Percentiles rank a stretch among this genome's conserved stretches.
Conservation (phyloP, 2,113 vertebrate genomes). For the Aleadryas rufinucha region DNA sequence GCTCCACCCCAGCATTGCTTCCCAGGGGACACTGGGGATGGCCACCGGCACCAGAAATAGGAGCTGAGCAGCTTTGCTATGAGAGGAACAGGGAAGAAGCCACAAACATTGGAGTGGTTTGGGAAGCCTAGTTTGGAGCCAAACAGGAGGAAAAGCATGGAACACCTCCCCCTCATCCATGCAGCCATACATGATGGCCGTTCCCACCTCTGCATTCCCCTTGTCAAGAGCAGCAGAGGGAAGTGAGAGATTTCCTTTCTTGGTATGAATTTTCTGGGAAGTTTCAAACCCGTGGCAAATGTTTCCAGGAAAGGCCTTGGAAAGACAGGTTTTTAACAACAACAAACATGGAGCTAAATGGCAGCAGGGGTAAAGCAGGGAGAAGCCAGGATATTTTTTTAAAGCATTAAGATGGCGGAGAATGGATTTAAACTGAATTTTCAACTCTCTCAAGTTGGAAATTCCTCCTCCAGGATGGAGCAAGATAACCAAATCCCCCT, state of each 20-base stretch:
- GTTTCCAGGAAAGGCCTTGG: constrained; percentile 31
- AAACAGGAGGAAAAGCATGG: background rate
- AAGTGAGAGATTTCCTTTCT: background rate
- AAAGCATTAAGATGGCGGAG: background rate
- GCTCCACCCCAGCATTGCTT: background rate
- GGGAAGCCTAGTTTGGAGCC: background rate
- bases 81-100: background rate
- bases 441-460: background rate
- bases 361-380: background rate
- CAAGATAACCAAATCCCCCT: background rate
- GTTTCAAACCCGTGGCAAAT: background rate
- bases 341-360: background rate
- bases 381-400: background rate
- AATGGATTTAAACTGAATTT: background rate
- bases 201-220: background rate
- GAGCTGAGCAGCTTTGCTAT: background rate
- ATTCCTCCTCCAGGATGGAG: background rate
- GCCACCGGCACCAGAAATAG: background rate
- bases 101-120: background rate
- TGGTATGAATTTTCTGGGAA: background rate
- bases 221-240: background rate
- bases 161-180: accelerated
- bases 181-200: accelerated
- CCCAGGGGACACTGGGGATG: background rate
- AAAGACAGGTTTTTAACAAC: background rate